These are phyloP conservation scores for Chirona hameri DNA, from an alignment of 2,888 invertebrate genomes.

Conservation along the genomic window DNA sequence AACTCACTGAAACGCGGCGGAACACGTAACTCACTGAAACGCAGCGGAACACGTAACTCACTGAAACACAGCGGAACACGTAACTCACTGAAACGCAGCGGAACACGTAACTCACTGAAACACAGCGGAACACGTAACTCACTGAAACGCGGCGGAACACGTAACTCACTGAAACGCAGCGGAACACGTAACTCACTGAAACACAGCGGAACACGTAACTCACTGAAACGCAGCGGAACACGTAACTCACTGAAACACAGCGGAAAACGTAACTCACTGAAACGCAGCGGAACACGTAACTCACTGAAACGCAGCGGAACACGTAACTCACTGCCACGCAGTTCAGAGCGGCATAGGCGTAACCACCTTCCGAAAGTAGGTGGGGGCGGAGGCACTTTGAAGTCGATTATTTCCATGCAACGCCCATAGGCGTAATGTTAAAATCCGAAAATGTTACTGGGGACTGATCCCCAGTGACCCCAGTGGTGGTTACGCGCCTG, in stretches of 20 bases:
- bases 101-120: too few relatives aligned
- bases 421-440: too few relatives aligned
- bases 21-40: conserved; percentile 71
- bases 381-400: too few relatives aligned
- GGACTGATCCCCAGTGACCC: too few relatives aligned
- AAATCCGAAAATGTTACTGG: too few relatives aligned
- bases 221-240: conserved; percentile 46
- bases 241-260: conserved; percentile 48
- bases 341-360: conserved; percentile 84
- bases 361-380: conserved; percentile 82
- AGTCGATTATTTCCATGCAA: too few relatives aligned
- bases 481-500: too few relatives aligned
- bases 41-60: conserved; percentile 76
- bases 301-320: conserved; percentile 47
- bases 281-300: conserved; percentile 79
- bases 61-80: conserved; percentile 41
- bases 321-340: conserved; percentile 52
- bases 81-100: too few relatives aligned
- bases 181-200: conserved; percentile 60
- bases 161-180: too few relatives aligned
- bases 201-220: conserved; percentile 82
- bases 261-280: conserved; percentile 46
- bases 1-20: conserved; percentile 50
- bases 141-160: too few relatives aligned
- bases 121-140: too few relatives aligned